Conservation (phyloP, 2,888 invertebrate species). For the Drosophila prostipennis region DNA sequence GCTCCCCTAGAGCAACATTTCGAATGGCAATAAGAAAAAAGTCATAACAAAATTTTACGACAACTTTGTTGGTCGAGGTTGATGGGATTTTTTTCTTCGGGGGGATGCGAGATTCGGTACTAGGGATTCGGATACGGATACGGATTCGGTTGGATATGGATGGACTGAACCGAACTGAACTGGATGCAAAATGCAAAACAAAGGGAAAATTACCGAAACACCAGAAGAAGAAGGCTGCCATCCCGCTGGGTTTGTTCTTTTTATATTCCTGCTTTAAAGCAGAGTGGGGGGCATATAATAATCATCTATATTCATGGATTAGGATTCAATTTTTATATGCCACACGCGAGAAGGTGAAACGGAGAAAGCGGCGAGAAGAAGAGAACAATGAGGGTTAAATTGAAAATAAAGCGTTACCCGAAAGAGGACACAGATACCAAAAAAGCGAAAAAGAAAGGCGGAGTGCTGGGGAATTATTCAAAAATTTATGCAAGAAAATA, state of each 20-base stretch:
- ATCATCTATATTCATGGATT: constrained; percentile 85
- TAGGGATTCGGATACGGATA: not conserved
- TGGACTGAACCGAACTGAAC: constrained; percentile 59
- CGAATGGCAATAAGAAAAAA: constrained; percentile 77
- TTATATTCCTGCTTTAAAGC: not conserved
- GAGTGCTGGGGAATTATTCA: constrained; percentile 63
- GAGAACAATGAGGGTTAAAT: constrained; percentile 76
- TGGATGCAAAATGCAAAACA: constrained; percentile 75
- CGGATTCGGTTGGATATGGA: constrained; percentile 40
- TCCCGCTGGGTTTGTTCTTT: constrained; percentile 61
- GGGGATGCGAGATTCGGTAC: constrained; percentile 24
- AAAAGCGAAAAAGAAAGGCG: constrained; percentile 1
- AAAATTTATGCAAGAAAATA: constrained; percentile 81
- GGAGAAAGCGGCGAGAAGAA: too few species aligned
- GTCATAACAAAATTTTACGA: constrained; percentile 82
- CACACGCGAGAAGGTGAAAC: constrained; percentile 62
- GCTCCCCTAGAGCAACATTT: constrained; percentile 50
- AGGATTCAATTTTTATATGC: constrained; percentile 84
- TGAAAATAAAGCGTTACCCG: constrained; percentile 69
- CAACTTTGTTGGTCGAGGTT: constrained; percentile 71
- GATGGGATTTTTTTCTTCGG: constrained; percentile 53
- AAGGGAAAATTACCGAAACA: constrained; percentile 73
- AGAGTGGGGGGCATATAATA: constrained; percentile 78
- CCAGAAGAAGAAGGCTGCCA: constrained; percentile 51
- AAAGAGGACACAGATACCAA: constrained; percentile 28